A percentile compares a stretch with the other conserved stretches of the same genome.
These are phyloP conservation scores for Cisticola juncidis DNA, from an alignment of 2,113 vertebrate species.

Conservation along the genomic window DNA sequence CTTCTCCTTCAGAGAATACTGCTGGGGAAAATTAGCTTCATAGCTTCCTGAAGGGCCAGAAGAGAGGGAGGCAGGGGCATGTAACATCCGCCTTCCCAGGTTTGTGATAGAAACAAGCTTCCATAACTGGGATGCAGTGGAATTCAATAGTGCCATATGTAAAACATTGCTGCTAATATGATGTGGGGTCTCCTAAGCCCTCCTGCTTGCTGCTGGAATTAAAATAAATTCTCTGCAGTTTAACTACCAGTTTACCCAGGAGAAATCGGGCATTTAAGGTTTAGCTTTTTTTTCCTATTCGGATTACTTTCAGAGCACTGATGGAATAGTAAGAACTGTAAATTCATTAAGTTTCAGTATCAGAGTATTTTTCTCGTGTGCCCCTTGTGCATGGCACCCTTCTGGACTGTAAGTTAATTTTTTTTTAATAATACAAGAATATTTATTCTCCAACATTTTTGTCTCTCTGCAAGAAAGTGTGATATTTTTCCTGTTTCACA, in stretches of 20 bases:
- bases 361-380: neutral
- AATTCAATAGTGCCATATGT: neutral
- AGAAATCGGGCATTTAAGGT: conserved; percentile 34
- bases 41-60: neutral
- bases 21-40: neutral
- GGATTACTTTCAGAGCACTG: conserved; percentile 18
- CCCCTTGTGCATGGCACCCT: neutral
- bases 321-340: conserved; percentile 16
- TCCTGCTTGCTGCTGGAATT: neutral
- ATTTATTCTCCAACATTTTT: neutral
- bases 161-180: neutral
- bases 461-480: neutral
- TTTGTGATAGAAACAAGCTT: neutral
- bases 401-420: neutral
- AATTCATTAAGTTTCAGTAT: conserved; percentile 1
- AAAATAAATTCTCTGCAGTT: conserved; percentile 4
- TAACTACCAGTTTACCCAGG: conserved; percentile 11
- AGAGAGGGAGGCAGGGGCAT: neutral
- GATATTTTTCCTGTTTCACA: neutral
- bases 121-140: neutral
- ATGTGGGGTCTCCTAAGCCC: neutral
- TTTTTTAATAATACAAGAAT: neutral
- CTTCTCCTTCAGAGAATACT: conserved; percentile 10
- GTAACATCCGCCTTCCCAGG: rapidly evolving
- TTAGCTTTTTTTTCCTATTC: conserved; percentile 26